Evolutionary conservation across 2,888 invertebrate genomes (phyloP).

Genomic region (Allophyes oxyacanthae): DNA sequence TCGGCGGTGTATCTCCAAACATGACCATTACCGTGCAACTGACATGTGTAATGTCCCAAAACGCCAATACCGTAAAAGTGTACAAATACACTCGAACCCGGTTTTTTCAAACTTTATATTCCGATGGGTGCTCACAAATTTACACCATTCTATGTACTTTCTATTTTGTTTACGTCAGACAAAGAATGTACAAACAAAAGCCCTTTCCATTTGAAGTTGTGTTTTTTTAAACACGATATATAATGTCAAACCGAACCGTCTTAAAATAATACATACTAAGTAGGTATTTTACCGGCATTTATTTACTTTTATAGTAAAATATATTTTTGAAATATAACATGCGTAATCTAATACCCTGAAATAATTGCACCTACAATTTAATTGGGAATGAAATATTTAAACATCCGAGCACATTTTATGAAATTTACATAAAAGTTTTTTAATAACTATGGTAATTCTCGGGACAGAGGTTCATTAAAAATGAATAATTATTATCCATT

Average conservation of each 20-base stretch:
- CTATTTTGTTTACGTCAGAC: not conserved
- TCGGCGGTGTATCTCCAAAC: constrained; percentile 40
- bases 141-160: constrained; percentile 8
- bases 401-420: not conserved
- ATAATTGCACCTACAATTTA: not conserved
- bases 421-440: constrained; percentile 13
- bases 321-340: too few relatives aligned
- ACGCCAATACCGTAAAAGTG: constrained; percentile 48
- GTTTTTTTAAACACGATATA: too few relatives aligned
- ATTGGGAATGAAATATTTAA: constrained; percentile 6
- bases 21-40: constrained; percentile 54
- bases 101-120: constrained; percentile 24
- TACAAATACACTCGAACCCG: constrained; percentile 19
- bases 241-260: too few relatives aligned
- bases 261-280: too few relatives aligned
- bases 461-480: constrained; percentile 20
- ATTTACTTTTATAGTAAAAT: too few relatives aligned
- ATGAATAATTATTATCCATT: constrained; percentile 20
- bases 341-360: not conserved
- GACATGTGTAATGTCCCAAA: constrained; percentile 55
- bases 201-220: too few relatives aligned
- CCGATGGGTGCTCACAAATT: constrained; percentile 6
- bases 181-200: too few relatives aligned
- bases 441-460: constrained; percentile 10
- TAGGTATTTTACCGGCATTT: too few relatives aligned